Conservation (phyloP, 2,113 vertebrate species). For the Meriones unguiculatus region DNA sequence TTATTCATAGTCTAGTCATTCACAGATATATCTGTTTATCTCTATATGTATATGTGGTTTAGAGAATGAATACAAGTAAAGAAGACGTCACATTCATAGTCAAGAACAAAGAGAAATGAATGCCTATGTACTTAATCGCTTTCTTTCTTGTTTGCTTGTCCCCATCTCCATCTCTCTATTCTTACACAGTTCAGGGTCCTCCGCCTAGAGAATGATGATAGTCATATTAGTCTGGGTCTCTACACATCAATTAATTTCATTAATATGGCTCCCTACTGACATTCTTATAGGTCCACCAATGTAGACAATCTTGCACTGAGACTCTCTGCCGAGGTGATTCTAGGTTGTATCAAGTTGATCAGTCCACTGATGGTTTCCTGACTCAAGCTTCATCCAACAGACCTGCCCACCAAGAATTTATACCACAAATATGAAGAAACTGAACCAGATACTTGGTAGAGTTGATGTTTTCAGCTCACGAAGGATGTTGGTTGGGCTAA, state of each 20-base stretch:
- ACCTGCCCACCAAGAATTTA: neutral
- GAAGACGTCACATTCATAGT: neutral
- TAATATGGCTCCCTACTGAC: neutral
- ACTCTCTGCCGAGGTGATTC: neutral
- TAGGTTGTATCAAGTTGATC: neutral
- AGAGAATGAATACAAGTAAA: too few species aligned
- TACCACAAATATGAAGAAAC: neutral
- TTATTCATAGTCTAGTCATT: neutral
- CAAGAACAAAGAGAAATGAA: neutral
- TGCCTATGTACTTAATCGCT: neutral
- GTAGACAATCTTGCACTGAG: neutral
- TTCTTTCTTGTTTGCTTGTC: neutral
- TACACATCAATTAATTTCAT: neutral
- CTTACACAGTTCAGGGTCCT: neutral
- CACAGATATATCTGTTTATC: too few species aligned
- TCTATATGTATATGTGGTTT: too few species aligned
- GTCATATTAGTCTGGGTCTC: neutral
- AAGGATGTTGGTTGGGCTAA: neutral
- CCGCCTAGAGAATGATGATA: neutral
- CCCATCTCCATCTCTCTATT: neutral
- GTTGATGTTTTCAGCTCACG: neutral
- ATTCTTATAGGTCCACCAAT: neutral
- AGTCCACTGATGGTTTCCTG: neutral
- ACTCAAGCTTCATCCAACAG: neutral
- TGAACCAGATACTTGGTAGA: neutral